Evolutionary conservation across 1,140 invertebrate species (phyloP).

Genomic region (Papilio polyxenes): DNA sequence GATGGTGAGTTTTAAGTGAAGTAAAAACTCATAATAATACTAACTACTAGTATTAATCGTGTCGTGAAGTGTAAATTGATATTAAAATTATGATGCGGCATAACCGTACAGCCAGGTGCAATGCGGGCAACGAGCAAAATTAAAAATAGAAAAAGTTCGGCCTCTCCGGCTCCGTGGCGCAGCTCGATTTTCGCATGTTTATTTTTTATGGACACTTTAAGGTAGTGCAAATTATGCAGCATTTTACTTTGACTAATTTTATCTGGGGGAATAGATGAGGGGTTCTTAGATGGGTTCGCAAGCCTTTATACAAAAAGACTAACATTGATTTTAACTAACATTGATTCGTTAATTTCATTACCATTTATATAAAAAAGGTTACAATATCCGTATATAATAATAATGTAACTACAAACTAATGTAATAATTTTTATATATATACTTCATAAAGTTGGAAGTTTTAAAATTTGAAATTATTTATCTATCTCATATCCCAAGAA

Average conservation of each 20-base stretch:
- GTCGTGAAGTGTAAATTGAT: conserved; percentile 39
- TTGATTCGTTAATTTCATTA: not conserved
- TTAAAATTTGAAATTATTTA: no score
- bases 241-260: conserved; percentile 10
- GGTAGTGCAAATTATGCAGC: not conserved
- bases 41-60: not conserved
- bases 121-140: conserved; percentile 43
- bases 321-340: no score
- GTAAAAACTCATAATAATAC: not conserved
- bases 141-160: conserved; percentile 49
- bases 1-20: no score
- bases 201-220: conserved; percentile 28
- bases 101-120: conserved; percentile 54
- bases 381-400: no score
- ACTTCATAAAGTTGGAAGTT: no score
- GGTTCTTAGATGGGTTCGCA: not conserved
- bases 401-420: no score
- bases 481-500: no score
- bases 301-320: not conserved
- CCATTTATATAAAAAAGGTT: no score
- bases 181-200: conserved; percentile 37
- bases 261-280: not conserved
- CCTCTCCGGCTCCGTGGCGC: conserved; percentile 18
- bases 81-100: conserved; percentile 46
- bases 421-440: no score